Evolutionary conservation across 2,113 vertebrate species (phyloP), one percentile per base, ranked within the genome.

Genomic region (Rhabdornis inornatus): DNA sequence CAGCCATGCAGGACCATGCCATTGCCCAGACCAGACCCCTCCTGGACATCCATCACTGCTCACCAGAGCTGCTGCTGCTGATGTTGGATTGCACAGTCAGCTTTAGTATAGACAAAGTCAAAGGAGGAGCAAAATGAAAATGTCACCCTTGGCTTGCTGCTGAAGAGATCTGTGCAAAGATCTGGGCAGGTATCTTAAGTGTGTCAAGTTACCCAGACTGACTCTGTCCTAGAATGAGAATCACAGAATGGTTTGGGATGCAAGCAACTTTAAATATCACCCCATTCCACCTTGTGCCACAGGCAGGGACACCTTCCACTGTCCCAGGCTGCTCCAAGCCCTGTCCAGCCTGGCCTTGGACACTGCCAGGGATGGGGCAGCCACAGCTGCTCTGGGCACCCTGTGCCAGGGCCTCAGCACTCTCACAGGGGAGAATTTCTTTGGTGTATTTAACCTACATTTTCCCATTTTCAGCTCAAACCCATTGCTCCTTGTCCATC

Each of bases 261-360:
- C 53, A 60, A 77, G 18, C 0, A 8, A 22, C 7, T 7, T 33
- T 10, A 52, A 68, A 87, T 8, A 0, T 9, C 71, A 57, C 22
- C 60, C 13, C 15, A 25, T 14, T 5, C 37, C 13, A 31, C 9
- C 21, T n/a, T 20, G 33, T 60, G 37, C 83, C 63, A 44, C 6
- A 33, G 8, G 45, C 63, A 69, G 55, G 27, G 33, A 28, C 55
- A 60, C 14, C 37, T 69, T 19, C 18, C 39, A 12, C 63, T 5
- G 0, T 0, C 19, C 47, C 74, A 61, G 47, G 39, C 0, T 61
- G 15, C 1, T 61, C 74, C 56, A 24, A 53, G 28, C 74, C 1
- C 40, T 0, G 1, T n/a, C 23, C 47, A 78, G 0, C 19, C 40
- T 40, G 74, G 15, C 64, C 64, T 47, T 24, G 28, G 47, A 9